Conservation (phyloP, 37 sponge, comb jelly and placozoan genomes). For the Agelas oroides region DNA sequence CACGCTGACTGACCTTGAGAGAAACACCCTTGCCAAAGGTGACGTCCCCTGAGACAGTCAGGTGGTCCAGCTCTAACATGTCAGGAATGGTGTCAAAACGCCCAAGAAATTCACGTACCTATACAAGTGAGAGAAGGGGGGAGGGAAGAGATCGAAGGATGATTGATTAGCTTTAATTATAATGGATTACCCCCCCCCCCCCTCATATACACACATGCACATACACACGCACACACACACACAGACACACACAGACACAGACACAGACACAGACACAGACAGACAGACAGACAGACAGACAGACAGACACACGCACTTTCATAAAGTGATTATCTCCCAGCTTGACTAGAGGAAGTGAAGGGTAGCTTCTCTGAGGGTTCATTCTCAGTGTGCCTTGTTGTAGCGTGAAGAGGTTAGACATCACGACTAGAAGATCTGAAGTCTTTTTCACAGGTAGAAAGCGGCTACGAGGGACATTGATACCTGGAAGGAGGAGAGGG, state of each 20-base stretch:
- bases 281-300: not conserved
- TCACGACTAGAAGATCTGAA: conserved; percentile 91
- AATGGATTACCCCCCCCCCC: too few species aligned
- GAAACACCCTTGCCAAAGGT: too few species aligned
- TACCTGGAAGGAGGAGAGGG: too few species aligned
- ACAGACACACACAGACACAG: conserved; percentile 25
- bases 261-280: conserved; percentile 2
- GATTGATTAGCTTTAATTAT: too few species aligned
- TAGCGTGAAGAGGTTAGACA: conserved; percentile 92
- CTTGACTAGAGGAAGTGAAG: conserved; percentile 93
- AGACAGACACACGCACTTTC: conserved; percentile 37
- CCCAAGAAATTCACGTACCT: conserved; percentile 87
- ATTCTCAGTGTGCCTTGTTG: conserved; percentile 71
- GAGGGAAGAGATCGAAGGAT: too few species aligned
- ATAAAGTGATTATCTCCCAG: conserved; percentile 89
- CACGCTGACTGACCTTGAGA: too few species aligned
- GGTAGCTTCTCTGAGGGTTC: too few species aligned
- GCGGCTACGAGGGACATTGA: too few species aligned
- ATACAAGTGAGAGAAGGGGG: not conserved
- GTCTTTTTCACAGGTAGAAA: too few species aligned
- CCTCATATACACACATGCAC: too few species aligned
- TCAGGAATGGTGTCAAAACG: conserved; percentile 94
- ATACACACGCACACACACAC: too few species aligned
- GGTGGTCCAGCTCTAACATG: conserved; percentile 94
- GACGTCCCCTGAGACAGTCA: too few species aligned